Base-by-base conservation (phyloP, 2,888 invertebrate genomes). In the Cryptocephalus primarius region DNA sequence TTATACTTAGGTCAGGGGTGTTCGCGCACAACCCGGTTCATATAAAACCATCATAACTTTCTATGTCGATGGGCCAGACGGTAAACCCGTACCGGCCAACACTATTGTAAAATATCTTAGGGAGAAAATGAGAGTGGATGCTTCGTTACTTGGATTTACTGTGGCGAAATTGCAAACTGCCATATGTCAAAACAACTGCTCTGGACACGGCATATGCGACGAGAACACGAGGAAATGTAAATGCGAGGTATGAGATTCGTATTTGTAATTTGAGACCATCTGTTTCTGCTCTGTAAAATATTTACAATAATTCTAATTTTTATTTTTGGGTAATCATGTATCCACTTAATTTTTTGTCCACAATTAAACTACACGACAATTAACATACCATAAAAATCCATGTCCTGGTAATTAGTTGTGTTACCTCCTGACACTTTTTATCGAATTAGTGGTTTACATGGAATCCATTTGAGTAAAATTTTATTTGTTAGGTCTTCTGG, bases 101-200 rank as follows among this genome's bases (percentile, higher is more conserved):
- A 75, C 77, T 51, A 80, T 87, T 11, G 85, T 85, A 8, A 69
- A 74, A 12, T 73, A 79, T 49, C 69, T 89, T 22, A 79, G 82
- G 54, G 75, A 79, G 55, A 85, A 85, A 62, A 68, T 88, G 11
- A 73, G 76, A 52, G 77, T 82, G 47, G 85, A 87, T 64, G 80
- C 81, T 4, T 78, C 82, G 11, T 75, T 88, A 10, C 67, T 89
- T 39, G 82, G 64, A 6, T 74, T 84, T 53, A 80, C 83, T n/a
- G 83, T 88, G 33, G 78, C 82, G 14, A 80, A 79, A 54, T 77
- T 93, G 45, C 86, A 91, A 61, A 88, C 93, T 1, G 77, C 82
- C 33, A 79, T 92, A 47, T 95, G 95, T 65, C 92, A 94, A 62
- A 92, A 92, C 72, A 78, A 87, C 68, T 95, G 95, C 72, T 93